Evolutionary conservation across 2,888 invertebrate genomes (phyloP).

Genomic region (Pammene aurita): DNA sequence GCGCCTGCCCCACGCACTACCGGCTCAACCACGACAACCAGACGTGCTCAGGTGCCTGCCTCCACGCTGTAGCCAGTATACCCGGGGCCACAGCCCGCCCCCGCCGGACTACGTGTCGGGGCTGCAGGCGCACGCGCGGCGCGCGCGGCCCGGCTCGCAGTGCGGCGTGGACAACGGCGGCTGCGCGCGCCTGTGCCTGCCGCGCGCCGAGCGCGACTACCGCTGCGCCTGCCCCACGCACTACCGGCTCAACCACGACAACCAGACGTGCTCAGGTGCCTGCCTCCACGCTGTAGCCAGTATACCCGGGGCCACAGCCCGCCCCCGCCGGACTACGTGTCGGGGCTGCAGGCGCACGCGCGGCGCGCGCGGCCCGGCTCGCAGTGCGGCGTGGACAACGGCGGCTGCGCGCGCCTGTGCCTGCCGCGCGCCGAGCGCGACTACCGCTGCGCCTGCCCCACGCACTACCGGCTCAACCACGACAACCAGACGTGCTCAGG

Average conservation of each 20-base stretch:
- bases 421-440: conserved; percentile 85
- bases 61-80: too few species aligned
- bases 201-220: conserved; percentile 77
- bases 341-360: conserved; percentile 90
- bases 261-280: conserved; percentile 86
- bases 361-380: conserved; percentile 87
- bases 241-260: conserved; percentile 87
- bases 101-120: conserved; percentile 87
- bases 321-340: conserved; percentile 84
- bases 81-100: conserved; percentile 71
- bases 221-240: conserved; percentile 94
- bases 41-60: conserved; percentile 84
- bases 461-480: conserved; percentile 88
- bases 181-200: conserved; percentile 92
- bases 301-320: too few species aligned
- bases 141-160: conserved; percentile 88
- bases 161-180: conserved; percentile 92
- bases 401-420: conserved; percentile 93
- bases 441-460: conserved; percentile 90
- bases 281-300: too few species aligned
- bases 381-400: conserved; percentile 90
- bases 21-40: conserved; percentile 86
- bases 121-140: conserved; percentile 88
- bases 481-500: conserved; percentile 89
- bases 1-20: conserved; percentile 94